Conservation (phyloP, 1,140 invertebrate genomes). For the Cotesia typhae region DNA sequence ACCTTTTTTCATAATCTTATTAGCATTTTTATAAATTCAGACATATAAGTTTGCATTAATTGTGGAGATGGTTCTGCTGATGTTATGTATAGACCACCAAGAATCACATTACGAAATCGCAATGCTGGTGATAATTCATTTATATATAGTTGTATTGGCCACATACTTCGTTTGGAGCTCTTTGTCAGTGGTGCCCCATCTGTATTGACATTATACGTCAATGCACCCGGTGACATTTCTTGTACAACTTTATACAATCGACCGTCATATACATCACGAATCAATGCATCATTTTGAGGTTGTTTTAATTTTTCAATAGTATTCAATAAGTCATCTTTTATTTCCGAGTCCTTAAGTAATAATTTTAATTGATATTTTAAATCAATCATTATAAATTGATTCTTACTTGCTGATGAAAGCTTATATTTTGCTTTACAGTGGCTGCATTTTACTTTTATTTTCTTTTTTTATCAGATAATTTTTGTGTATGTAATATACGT, state of each 20-base stretch:
- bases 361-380: constrained; percentile 32
- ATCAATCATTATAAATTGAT: constrained; percentile 38
- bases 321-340: constrained; percentile 24
- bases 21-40: constrained; percentile 26
- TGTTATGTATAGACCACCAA: constrained; percentile 31
- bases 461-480: too few species aligned
- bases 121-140: constrained; percentile 38
- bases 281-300: constrained; percentile 12
- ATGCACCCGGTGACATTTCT: neutral
- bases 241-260: constrained; percentile 28
- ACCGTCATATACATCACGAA: constrained; percentile 27
- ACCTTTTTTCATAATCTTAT: constrained; percentile 22
- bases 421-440: constrained; percentile 23
- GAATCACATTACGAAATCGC: constrained; percentile 24
- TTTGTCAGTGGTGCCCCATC: constrained; percentile 40
- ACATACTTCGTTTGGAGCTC: constrained; percentile 33
- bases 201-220: constrained; percentile 36
- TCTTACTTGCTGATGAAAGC: neutral
- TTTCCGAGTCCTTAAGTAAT: neutral
- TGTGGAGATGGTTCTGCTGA: neutral
- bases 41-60: constrained; percentile 36
- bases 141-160: constrained; percentile 35
- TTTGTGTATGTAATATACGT: too few species aligned
- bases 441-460: neutral
- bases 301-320: neutral